These are phyloP conservation scores for Euleptes europaea DNA, from an alignment of 2,113 vertebrate species.

Conservation along the genomic window DNA sequence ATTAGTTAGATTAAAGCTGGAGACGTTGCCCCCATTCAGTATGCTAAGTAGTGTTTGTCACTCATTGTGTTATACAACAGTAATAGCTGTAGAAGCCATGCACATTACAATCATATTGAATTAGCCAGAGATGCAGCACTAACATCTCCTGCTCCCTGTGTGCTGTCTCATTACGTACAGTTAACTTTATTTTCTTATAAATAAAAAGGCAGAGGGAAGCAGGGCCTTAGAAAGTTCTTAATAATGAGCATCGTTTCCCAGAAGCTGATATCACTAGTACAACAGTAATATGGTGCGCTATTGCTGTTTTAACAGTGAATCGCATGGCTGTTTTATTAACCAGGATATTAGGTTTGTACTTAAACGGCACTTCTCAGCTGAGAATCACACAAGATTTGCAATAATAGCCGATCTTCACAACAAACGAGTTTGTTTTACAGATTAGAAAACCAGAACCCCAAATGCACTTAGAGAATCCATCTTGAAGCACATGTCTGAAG, in stretches of 20 bases:
- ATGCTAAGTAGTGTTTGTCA: conserved; percentile 75
- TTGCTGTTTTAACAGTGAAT: conserved; percentile 22
- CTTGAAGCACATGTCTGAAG: too few relatives aligned
- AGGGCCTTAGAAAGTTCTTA: background rate
- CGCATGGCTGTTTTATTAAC: conserved; percentile 11
- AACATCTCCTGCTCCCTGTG: conserved; percentile 38
- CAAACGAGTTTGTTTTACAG: background rate
- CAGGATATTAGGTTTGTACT: conserved; percentile 2
- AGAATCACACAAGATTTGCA: conserved; percentile 17
- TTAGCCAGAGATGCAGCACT: conserved; percentile 50
- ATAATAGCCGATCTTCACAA: accelerated
- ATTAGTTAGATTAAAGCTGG: conserved; percentile 80
- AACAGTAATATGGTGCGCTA: background rate
- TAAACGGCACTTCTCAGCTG: conserved; percentile 7
- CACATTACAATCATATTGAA: conserved; percentile 38
- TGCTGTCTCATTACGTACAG: background rate
- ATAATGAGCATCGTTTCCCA: conserved; percentile 1
- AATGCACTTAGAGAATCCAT: too few relatives aligned
- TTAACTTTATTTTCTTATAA: conserved; percentile 38
- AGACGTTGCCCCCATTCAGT: conserved; percentile 61
- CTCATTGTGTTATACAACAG: conserved; percentile 58
- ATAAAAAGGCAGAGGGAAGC: background rate
- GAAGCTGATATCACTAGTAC: background rate
- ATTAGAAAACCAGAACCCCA: background rate
- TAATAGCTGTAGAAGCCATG: conserved; percentile 51